A percentile compares a stretch with the other conserved stretches of the same genome.
Evolutionary conservation across 2,797 vertebrate genomes (phyloP).

Genomic region (Dipus sagitta): DNA sequence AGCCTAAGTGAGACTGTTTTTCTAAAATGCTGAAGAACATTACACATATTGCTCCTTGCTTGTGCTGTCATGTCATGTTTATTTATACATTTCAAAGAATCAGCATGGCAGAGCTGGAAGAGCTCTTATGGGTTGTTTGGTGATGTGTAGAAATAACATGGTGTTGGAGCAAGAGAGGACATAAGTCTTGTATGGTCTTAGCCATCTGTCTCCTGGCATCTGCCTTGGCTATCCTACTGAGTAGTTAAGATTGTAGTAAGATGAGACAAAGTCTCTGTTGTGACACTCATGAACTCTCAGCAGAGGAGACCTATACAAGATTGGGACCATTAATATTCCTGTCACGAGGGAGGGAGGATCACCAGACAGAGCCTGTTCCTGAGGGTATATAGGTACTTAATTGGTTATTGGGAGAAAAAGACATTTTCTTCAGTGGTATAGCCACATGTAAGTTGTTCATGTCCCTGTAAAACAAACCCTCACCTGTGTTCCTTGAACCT

Average conservation of each 20-base stretch:
- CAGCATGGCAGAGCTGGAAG: neutral
- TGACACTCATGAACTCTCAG: too few species aligned
- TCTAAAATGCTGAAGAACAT: neutral
- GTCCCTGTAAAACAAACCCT: too few species aligned
- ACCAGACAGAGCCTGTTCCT: too few species aligned
- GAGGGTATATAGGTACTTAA: too few species aligned
- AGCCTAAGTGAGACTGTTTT: constrained; percentile 1
- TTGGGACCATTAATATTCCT: too few species aligned
- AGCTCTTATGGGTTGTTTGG: neutral
- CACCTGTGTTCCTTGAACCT: too few species aligned
- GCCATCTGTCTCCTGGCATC: neutral
- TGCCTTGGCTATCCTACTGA: too few species aligned
- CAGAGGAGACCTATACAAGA: too few species aligned
- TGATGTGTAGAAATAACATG: neutral
- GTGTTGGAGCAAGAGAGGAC: neutral
- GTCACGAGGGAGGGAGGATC: too few species aligned
- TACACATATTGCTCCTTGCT: neutral
- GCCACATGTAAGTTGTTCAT: too few species aligned
- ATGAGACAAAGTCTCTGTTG: neutral
- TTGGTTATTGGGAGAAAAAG: too few species aligned
- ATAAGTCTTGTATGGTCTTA: neutral
- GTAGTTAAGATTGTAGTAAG: neutral
- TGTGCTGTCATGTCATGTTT: neutral
- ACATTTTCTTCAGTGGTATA: too few species aligned
- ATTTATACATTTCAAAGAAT: constrained; percentile 40